Base-by-base conservation (phyloP, 1,140 invertebrate genomes). In the Neuroterus valhalla region DNA sequence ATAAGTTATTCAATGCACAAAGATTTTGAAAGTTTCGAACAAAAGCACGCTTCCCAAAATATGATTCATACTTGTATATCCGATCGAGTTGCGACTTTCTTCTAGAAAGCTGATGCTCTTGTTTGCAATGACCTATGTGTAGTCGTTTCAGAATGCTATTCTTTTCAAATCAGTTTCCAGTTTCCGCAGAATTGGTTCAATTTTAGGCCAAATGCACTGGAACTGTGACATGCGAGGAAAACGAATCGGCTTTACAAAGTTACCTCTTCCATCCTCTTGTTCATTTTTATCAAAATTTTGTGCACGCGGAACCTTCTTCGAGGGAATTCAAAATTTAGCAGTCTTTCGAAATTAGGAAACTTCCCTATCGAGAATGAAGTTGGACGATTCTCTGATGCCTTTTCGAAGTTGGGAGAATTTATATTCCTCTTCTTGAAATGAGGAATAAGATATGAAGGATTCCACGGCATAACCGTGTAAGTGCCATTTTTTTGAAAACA, bases 121-220 rank as follows among this genome's bases (percentile, higher is more conserved):
- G 69, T 83, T 81, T 81, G 69, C 68, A 77, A 73, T 70, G 81
- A 76, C 78, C 66, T 79, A 74, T 76, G 78, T 76, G 80, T 70
- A 78, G 77, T 81, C 82, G 80, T 84, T 84, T 85, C 81, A 82
- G 85, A 84, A 85, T 86, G 86, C 85, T 83, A 87, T 87, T 86
- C 85, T 86, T 87, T 78, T 75, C 78, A 85, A 85, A 88, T 88
- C 87, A 86, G 81, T 85, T 86, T 86, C 77, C 75, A 84, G 74
- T 82, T 85, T 82, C 79, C 81, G 43, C 71, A 81, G 81, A 79
- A 86, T 87, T 80, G 84, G 78, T 80, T 85, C 82, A 78, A 85
- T 85, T 83, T 83, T 71, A 74, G 72, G 78, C 55, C 78, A 84
- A 85, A 82, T 80, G 83, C 72, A 68, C 76, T n/a, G 5, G 52